These are phyloP conservation scores for Troglohyphantes excavatus DNA, from an alignment of 2,888 invertebrate genomes.

Conservation along the genomic window DNA sequence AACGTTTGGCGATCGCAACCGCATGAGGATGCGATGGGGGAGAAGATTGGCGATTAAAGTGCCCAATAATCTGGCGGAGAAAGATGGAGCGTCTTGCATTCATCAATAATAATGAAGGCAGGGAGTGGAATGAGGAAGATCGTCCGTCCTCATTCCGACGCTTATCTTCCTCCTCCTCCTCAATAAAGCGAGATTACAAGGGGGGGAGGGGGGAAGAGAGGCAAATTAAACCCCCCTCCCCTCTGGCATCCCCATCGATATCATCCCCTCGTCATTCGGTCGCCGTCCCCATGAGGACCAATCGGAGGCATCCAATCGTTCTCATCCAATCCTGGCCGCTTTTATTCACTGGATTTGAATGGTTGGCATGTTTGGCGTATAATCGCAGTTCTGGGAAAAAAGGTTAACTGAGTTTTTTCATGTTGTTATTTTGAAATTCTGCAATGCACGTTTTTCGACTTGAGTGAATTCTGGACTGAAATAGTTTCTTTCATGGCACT, in stretches of 20 bases:
- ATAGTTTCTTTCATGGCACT: too few relatives aligned
- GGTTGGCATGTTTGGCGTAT: too few relatives aligned
- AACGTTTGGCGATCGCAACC: too few relatives aligned
- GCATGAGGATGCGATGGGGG: background rate
- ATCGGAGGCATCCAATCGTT: background rate
- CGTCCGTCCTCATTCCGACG: constrained; percentile 6
- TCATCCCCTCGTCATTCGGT: constrained; percentile 39
- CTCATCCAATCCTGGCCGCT: too few relatives aligned
- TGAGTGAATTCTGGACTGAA: too few relatives aligned
- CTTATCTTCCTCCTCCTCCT: background rate
- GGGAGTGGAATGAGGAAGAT: too few relatives aligned
- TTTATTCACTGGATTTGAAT: too few relatives aligned
- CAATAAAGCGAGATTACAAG: too few relatives aligned
- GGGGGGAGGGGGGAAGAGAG: background rate
- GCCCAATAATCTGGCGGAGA: background rate
- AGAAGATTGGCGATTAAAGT: constrained; percentile 16
- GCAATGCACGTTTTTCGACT: too few relatives aligned
- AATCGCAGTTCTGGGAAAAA: too few relatives aligned
- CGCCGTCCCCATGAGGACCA: background rate
- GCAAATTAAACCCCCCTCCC: constrained; percentile 19
- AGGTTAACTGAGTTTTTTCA: too few relatives aligned
- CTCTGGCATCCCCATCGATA: constrained; percentile 23
- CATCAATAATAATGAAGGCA: background rate
- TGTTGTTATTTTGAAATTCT: too few relatives aligned
- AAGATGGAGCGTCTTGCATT: background rate